Evolutionary conservation across 1,140 invertebrate genomes (phyloP).

Genomic region (Drosophila takahashii): DNA sequence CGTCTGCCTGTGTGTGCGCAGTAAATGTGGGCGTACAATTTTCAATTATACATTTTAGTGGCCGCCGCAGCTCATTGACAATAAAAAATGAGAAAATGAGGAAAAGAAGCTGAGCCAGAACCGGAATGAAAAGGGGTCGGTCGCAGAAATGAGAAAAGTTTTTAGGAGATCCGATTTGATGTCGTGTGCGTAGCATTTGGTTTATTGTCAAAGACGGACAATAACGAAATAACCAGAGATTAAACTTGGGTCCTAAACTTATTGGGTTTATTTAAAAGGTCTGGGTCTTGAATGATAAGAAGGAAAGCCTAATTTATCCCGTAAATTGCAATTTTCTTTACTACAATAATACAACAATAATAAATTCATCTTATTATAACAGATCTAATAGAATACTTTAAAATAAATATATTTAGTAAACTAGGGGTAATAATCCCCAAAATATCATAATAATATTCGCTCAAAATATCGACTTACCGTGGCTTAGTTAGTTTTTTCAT

Average conservation of each 20-base stretch:
- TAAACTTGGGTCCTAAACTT: neutral
- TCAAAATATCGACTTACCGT: constrained; percentile 50
- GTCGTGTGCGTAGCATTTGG: constrained; percentile 32
- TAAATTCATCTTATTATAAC: too few species aligned
- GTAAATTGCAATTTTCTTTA: too few species aligned
- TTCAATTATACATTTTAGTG: constrained; percentile 80
- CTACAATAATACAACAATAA: too few species aligned
- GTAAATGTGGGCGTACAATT: constrained; percentile 75
- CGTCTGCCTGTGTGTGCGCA: constrained; percentile 26
- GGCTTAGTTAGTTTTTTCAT: constrained; percentile 78
- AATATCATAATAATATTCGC: too few species aligned
- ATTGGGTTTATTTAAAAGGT: neutral
- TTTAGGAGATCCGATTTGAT: constrained; percentile 43
- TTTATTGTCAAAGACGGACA: constrained; percentile 6
- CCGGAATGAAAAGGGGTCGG: constrained; percentile 41
- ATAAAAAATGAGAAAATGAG: constrained; percentile 22
- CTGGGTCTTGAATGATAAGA: neutral
- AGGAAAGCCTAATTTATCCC: too few species aligned
- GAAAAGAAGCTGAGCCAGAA: constrained; percentile 1
- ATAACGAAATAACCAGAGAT: constrained; percentile 14
- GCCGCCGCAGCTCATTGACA: constrained; percentile 67
- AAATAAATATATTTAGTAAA: too few species aligned
- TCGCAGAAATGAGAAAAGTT: constrained; percentile 71
- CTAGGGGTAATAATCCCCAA: too few species aligned
- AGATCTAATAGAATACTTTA: too few species aligned